Evolutionary conservation across 2,113 vertebrate species (phyloP), one percentile per base, ranked within the genome.

Genomic region (Stomatorhinus ivindoensis): DNA sequence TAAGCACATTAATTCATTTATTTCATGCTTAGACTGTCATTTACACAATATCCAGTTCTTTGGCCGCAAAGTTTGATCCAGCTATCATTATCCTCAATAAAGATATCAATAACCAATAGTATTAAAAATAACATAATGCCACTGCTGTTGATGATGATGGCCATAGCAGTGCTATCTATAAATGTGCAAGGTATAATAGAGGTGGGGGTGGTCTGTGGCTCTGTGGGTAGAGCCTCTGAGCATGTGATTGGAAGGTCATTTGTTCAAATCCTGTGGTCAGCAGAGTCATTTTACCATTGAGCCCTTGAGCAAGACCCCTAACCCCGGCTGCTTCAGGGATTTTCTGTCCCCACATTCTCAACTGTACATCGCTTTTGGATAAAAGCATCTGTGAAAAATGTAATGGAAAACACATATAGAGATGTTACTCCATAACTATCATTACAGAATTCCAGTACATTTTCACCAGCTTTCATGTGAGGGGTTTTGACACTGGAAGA

Each of bases 31-130:
- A 88, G 76, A 91, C 93, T 92, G 93, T 95, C 91, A 96, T 96
- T 95, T 96, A 94, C 95, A 94, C 94, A 95, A 96, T 95, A 95
- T 93, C 94, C 94, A 90, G 94, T 91, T 93, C 94, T 93, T 88
- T 61, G 42, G 51, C 58, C 86, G 39, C 93, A 93, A 89, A 92
- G 92, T 94, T 92, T 92, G 3, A 92, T 91, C 92, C 6, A 92
- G 93, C 89, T 91, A 2, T 94, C 91, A 90, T 90, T 93, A 89
- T 58, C 90, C 39, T 65, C 53, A 55, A 7, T 55, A 55, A 55
- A 1, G 19, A 55, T 6, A 55, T 21, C 19, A 7, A 65, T n/a
- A 27, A n/a, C 58, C 9, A 65, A 27, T 65, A 65, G 58, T 3
- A 27, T 65, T 61, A 61, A 27, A 9, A 27, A 65, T 27, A 65